Conservation (phyloP, 2,797 vertebrate species). For the Acipenser oxyrinchus region DNA sequence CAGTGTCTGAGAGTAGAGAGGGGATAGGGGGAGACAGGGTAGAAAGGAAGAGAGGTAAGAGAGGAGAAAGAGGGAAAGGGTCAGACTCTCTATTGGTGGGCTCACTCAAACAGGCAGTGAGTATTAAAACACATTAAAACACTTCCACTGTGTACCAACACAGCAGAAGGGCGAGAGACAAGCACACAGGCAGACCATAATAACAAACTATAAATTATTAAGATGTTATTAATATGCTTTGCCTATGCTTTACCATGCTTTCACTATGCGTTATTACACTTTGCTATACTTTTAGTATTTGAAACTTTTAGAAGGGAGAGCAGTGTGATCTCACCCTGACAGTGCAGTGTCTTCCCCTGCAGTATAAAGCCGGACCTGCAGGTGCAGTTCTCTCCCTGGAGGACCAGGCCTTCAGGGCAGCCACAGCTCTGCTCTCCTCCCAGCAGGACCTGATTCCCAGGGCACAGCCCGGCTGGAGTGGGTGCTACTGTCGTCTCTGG, state of each 20-base stretch:
- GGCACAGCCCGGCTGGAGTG: conserved; percentile 26
- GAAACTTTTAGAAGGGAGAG: neutral
- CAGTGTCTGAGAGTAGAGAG: neutral
- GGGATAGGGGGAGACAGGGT: neutral
- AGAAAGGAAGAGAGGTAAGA: neutral
- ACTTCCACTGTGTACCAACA: neutral
- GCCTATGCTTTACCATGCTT: too few relatives aligned
- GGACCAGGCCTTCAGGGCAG: conserved; percentile 38
- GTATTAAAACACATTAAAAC: too few relatives aligned
- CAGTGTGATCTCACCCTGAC: conserved; percentile 41
- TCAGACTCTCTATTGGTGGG: neutral
- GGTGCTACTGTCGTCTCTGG: conserved; percentile 15
- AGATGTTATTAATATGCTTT: too few relatives aligned
- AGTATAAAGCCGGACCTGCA: conserved; percentile 48
- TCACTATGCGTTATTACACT: too few relatives aligned
- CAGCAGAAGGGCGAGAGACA: neutral
- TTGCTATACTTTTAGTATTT: too few relatives aligned
- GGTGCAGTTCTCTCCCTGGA: conserved; percentile 36
- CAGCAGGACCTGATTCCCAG: conserved; percentile 39
- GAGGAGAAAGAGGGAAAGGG: neutral
- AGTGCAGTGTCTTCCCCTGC: conserved; percentile 28
- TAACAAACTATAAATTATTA: too few relatives aligned
- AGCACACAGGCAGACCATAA: too few relatives aligned
- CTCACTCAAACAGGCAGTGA: too few relatives aligned
- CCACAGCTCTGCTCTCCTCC: conserved; percentile 28